Conservation (phyloP, 2,888 invertebrate genomes). For the Caenorhabditis wallacei region DNA sequence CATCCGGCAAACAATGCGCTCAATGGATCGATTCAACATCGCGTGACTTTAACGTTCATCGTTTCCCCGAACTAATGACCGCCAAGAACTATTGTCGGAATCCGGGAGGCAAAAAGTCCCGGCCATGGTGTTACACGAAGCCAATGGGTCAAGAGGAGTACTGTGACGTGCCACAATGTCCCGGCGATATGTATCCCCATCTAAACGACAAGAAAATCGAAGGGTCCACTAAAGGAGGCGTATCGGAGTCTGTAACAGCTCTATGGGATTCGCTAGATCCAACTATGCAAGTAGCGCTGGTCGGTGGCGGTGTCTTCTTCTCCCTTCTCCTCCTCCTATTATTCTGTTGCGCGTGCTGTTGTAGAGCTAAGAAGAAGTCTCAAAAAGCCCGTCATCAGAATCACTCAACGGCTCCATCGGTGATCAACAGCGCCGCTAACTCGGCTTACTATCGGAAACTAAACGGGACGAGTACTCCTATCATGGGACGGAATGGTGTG, state of each 20-base stretch:
- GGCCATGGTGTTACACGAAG: slow-evolving; percentile 74
- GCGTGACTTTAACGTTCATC: slow-evolving; percentile 85
- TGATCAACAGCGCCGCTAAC: slow-evolving; percentile 73
- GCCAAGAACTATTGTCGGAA: slow-evolving; percentile 89
- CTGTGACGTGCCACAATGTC: slow-evolving; percentile 87
- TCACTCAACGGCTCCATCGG: slow-evolving; percentile 62
- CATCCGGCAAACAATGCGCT: slow-evolving; percentile 73
- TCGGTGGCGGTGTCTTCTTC: slow-evolving; percentile 76
- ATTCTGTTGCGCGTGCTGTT: slow-evolving; percentile 80
- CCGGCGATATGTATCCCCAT: slow-evolving; percentile 71
- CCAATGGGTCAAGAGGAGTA: slow-evolving; percentile 88
- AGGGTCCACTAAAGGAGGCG: slow-evolving; percentile 34
- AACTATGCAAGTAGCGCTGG: slow-evolving; percentile 75
- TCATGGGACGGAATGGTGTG: slow-evolving; percentile 79
- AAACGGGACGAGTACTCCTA: slow-evolving; percentile 86
- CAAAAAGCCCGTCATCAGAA: slow-evolving; percentile 55
- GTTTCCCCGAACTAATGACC: slow-evolving; percentile 91
- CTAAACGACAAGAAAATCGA: slow-evolving; percentile 45
- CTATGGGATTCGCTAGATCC: slow-evolving; percentile 78
- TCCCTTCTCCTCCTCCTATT: slow-evolving; percentile 76
- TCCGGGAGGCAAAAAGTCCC: slow-evolving; percentile 87
- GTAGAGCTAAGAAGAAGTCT: slow-evolving; percentile 74
- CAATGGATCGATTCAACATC: slow-evolving; percentile 74
- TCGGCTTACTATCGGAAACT: slow-evolving; percentile 88
- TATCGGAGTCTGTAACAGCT: slow-evolving; percentile 65